These are phyloP conservation scores for Scrobipalpa costella DNA, from an alignment of 2,888 invertebrate genomes.

Conservation along the genomic window DNA sequence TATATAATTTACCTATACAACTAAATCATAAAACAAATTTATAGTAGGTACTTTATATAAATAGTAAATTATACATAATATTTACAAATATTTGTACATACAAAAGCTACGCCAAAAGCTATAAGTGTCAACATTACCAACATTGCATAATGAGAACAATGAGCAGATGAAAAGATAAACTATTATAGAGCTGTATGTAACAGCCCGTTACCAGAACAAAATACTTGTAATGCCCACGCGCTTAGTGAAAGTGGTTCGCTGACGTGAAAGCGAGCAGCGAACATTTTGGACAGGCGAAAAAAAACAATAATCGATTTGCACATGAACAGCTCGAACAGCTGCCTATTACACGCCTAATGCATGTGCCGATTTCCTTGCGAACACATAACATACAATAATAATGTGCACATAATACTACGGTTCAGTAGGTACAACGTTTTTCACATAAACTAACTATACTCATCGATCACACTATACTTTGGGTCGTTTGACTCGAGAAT, in stretches of 20 bases:
- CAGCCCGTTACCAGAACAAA: conserved; percentile 36
- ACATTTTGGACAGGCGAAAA: conserved; percentile 39
- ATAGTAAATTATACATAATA: no score
- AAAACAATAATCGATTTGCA: conserved; percentile 26
- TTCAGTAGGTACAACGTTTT: not conserved
- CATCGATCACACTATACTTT: no score
- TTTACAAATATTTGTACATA: no score
- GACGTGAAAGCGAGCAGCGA: conserved; percentile 48
- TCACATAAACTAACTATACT: no score
- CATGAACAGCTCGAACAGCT: conserved; percentile 44
- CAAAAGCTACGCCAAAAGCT: not conserved
- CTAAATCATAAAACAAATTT: no score
- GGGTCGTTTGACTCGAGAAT: no score
- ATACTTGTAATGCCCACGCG: conserved; percentile 28
- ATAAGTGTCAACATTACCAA: not conserved
- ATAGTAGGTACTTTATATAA: no score
- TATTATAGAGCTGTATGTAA: conserved; percentile 34
- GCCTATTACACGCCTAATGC: conserved; percentile 23
- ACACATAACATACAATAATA: conserved; percentile 2
- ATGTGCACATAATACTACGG: not conserved
- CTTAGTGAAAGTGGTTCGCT: conserved; percentile 54
- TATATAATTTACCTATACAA: no score
- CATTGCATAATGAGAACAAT: conserved; percentile 29
- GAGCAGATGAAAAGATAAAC: conserved; percentile 27
- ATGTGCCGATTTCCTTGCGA: conserved; percentile 6